Evolutionary conservation across 1,140 invertebrate genomes (phyloP), one percentile per base, ranked within the genome.

Genomic region (Orius laevigatus): DNA sequence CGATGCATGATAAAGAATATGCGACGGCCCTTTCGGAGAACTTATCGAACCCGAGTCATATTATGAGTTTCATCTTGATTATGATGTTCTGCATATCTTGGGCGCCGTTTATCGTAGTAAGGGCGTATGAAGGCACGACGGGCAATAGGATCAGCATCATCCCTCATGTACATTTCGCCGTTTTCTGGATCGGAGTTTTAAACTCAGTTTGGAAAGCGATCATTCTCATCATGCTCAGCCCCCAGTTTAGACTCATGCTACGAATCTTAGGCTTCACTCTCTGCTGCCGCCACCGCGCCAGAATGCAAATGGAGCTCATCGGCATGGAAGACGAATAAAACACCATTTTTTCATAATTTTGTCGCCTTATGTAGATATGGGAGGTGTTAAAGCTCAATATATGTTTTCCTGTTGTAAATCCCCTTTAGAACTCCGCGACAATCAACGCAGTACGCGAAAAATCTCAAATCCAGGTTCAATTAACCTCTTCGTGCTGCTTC

Each of bases 161-260:
- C 55, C 84, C 86, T 49, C 80, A 86, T 66, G 67, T 95, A 48
- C 85, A 93, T 63, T 96, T 96, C 62, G 79, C 78, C 34, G 78
- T 92, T 46, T 81, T 94, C 35, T 96, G 92, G 92, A 68, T 95
- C 50, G 92, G 88, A 3, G 78, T 96, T 55, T 70, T 88, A 48
- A 93, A 93, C 68, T 91, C 86, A 40, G 89, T 90, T 60, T 92
- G 86, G 84, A 96, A 95, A 67, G 82, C 89, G 46, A 65, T 95
- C 40, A 83, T 95, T 53, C 81, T 94, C 58, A 70, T 89, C 48
- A 73, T 78, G 32, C 70, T 93, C 62, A 92, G 88, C 66, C 84
- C 84, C 12, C 84, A 90, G 62, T 96, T 95, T 68, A 74, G 91
- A 45, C 70, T 87, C 41, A 84, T 86, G 18, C 72, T 90, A 47